Base-by-base conservation (phyloP, 2,888 invertebrate genomes). In the Drosophila buzzatii region DNA sequence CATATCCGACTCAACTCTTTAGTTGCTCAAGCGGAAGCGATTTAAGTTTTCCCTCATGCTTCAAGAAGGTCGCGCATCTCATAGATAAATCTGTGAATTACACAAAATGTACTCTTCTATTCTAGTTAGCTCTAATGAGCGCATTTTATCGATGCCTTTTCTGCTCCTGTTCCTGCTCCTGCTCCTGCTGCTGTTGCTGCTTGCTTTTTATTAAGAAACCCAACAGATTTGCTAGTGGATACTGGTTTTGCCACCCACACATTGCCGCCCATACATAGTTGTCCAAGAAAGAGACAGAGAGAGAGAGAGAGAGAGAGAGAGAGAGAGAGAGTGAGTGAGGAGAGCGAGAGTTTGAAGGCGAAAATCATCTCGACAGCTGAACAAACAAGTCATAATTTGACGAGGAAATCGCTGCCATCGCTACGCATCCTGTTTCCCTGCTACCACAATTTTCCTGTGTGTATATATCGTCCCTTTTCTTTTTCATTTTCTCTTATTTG, bases 381-480 rank as follows among this genome's bases (percentile, higher is more conserved):
- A 85, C 83, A 84, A 87, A 88, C 88, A 84, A 87, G 88, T 83
- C 85, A 83, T 83, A 83, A 84, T 88, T 84, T 82, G 88, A 74
- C 72, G 80, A 85, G 73, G 83, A 84, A 70, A 87, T 82, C 82
- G 80, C 63, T 72, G 79, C 51, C 82, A 80, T 76, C 72, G 71
- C 57, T 79, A 70, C 64, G 75, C 64, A 79, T 77, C 77, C 77
- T 74, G 79, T 12, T 77, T 79, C 75, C n/a, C 57, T 44, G 57
- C 35, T 27, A 4, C 53, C 53, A 5, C 49, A 51, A 18, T 39
- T 53, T 53, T 53, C 39, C 53, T 39, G 37, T 79, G 79, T 58
- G 79, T 58, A 70, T n/a, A n/a, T 70, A 67, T 60, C 74, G 68
- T 73, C 47, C 73, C 74, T 83, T 67, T 73, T 87, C 31, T 39